Evolutionary conservation across 2,797 vertebrate genomes (phyloP), one percentile per base, ranked within the genome.

Genomic region (Rhabdophis nuchalis): DNA sequence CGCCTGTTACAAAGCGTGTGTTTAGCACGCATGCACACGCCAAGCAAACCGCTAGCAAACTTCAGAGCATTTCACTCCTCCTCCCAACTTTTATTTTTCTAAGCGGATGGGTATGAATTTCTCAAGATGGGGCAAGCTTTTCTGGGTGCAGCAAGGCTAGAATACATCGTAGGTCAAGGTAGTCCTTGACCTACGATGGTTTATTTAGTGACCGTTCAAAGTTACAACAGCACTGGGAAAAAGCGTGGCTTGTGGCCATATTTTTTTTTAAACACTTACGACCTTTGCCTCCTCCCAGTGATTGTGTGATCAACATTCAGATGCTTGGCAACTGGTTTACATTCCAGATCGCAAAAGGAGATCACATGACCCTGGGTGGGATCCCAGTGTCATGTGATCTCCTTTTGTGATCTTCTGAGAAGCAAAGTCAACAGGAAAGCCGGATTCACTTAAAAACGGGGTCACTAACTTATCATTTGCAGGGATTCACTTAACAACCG

Each of bases 321-420:
- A 5, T 3, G 27, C 12, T n/a, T 61, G 60, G 60, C 60, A 29
- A 61, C 27, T 2, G 60, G 29, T 2, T 61, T 29, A n/a, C n/a
- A 64, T 64, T 64, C n/a, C 12, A 5, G 12, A 5, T 12, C 0
- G 1, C n/a, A n/a, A n/a, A n/a, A n/a, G n/a, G n/a, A n/a, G n/a
- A n/a, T n/a, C n/a, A n/a, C n/a, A n/a, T n/a, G n/a, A n/a, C n/a
- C n/a, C n/a, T n/a, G 3, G 46, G 2, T 3, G 46, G 6, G 25
- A 3, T 60, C 58, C 25, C 58, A 27, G 25, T 23, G 25, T 25
- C 57, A 58, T 1, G 2, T 25, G 23, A 10, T 60, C 25, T 29
- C 61, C 61, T n/a, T 64, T 64, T n/a, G 61, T 4, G 5, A 64
- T 27, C 27, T 29, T 29, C 61, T 14, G 13, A n/a, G 9, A 68